Conservation (phyloP, 2,888 invertebrate species). For the Hypomecis punctinalis region DNA sequence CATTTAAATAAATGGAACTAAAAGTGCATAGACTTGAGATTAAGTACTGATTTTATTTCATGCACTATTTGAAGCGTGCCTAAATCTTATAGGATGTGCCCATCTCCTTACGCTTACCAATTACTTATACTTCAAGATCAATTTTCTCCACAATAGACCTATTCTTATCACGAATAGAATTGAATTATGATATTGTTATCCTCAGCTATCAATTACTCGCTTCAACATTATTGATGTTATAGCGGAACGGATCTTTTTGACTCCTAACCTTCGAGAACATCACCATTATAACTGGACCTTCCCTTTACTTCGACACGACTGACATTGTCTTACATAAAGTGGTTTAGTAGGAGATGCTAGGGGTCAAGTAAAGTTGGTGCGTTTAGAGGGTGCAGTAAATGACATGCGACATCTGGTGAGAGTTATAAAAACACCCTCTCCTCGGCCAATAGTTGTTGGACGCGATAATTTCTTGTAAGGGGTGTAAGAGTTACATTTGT, state of each 20-base stretch:
- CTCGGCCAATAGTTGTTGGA: conserved; percentile 69
- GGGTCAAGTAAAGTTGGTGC: conserved; percentile 51
- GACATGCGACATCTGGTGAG: conserved; percentile 80
- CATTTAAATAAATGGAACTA: no score
- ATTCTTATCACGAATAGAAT: conserved; percentile 48
- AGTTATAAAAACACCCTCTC: conserved; percentile 80
- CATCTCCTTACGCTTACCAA: conserved; percentile 8
- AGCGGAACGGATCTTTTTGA: conserved; percentile 76
- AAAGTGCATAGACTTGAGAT: no score
- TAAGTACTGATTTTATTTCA: no score
- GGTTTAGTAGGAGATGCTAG: conserved; percentile 29
- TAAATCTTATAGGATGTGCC: background rate
- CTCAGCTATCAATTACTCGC: conserved; percentile 71
- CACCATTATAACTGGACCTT: conserved; percentile 55
- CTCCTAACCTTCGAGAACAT: conserved; percentile 71
- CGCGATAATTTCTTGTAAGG: conserved; percentile 78
- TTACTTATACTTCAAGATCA: conserved; percentile 12
- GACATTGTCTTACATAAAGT: conserved; percentile 18
- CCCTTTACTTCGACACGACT: conserved; percentile 28
- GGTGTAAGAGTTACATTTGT: conserved; percentile 48
- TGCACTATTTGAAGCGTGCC: background rate
- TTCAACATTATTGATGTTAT: conserved; percentile 73
- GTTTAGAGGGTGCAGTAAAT: conserved; percentile 72
- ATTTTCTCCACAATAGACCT: background rate
- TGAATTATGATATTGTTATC: conserved; percentile 78